Percentiles rank a stretch among this genome's conserved stretches.
These are phyloP conservation scores for Alca torda DNA, from an alignment of 2,797 vertebrate genomes.

Conservation along the genomic window DNA sequence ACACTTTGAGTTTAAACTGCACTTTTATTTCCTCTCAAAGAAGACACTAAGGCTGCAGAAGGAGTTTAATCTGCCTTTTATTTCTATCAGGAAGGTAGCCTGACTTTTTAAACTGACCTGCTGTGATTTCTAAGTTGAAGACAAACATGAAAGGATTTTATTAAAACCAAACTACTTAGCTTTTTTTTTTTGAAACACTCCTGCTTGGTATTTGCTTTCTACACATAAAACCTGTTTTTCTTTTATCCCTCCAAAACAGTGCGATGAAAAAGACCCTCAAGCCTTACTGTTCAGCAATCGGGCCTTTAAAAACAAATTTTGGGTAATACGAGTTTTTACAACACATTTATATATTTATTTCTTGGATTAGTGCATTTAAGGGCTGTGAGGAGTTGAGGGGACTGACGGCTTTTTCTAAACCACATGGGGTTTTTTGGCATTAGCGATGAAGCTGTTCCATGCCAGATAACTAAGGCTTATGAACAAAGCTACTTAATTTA, in stretches of 20 bases:
- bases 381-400: background rate
- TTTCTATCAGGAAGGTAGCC: background rate
- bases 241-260: conserved; percentile 12
- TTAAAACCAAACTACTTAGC: background rate
- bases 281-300: background rate
- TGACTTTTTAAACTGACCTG: background rate
- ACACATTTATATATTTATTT: conserved; percentile 48
- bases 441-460: background rate
- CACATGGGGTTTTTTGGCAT: background rate
- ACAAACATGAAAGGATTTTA: conserved; percentile 3
- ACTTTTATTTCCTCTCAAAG: background rate
- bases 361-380: conserved; percentile 25
- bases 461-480: conserved; percentile 12
- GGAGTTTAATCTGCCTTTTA: background rate
- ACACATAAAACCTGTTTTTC: background rate
- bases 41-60: background rate
- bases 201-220: conserved; percentile 13
- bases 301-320: conserved; percentile 30
- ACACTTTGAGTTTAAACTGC: background rate
- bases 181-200: background rate
- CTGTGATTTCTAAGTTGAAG: conserved; percentile 17
- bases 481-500: conserved; percentile 31
- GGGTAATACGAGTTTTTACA: background rate
- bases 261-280: background rate
- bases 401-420: conserved; percentile 2